Percentiles rank a stretch among this genome's conserved stretches.
Conservation (phyloP, 2,888 invertebrate species). For the Electrophaes corylata region DNA sequence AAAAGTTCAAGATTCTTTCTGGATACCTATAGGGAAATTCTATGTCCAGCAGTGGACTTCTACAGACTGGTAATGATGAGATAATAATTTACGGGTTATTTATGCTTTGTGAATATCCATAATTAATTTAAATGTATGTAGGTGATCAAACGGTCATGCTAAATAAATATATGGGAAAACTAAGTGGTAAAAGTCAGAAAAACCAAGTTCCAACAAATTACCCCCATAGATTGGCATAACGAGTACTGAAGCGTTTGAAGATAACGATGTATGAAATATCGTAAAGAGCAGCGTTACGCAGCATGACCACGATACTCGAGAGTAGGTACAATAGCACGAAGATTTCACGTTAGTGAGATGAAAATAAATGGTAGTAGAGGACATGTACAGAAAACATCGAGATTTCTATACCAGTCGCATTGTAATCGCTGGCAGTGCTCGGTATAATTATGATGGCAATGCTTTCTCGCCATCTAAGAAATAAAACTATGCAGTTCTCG, state of each 20-base stretch:
- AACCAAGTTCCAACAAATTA: conserved; percentile 7
- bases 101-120: no score
- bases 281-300: conserved; percentile 57
- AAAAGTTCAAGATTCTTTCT: no score
- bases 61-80: no score
- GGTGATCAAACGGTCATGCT: no score
- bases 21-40: no score
- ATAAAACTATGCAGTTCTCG: conserved; percentile 39
- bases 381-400: conserved; percentile 50
- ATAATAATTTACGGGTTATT: no score
- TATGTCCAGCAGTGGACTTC: no score
- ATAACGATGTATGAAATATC: conserved; percentile 51
- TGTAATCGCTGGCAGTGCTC: conserved; percentile 36
- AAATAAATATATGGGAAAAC: not conserved
- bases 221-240: conserved; percentile 3
- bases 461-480: conserved; percentile 41
- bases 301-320: conserved; percentile 47
- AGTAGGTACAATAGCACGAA: conserved; percentile 48
- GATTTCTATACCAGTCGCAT: conserved; percentile 55
- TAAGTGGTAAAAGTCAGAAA: not conserved
- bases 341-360: conserved; percentile 63
- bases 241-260: conserved; percentile 29
- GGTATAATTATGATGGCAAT: conserved; percentile 41
- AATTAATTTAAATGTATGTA: no score
- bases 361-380: conserved; percentile 50